These are phyloP conservation scores for Musca vetustissima DNA, from an alignment of 1,140 invertebrate genomes.

Conservation along the genomic window DNA sequence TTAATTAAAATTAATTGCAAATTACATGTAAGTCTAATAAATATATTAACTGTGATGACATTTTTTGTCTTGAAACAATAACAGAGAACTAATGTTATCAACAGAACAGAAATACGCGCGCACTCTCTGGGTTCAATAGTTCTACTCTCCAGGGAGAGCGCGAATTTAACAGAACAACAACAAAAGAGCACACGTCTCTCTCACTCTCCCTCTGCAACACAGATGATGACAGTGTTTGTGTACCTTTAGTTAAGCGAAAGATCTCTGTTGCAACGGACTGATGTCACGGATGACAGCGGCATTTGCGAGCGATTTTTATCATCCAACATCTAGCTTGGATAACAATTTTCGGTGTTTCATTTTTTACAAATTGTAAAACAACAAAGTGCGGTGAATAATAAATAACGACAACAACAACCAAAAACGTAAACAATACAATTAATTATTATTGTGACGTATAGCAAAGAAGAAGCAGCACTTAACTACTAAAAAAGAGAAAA, in stretches of 20 bases:
- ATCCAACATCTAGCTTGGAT: conserved; percentile 5
- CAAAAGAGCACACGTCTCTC: too few relatives aligned
- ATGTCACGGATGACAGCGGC: conserved; percentile 14
- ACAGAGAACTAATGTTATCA: too few relatives aligned
- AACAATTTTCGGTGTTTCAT: neutral
- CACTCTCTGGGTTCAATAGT: too few relatives aligned
- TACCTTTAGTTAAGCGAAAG: conserved; percentile 22
- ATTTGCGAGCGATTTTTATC: conserved; percentile 7
- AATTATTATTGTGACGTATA: neutral
- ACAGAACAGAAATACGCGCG: too few relatives aligned
- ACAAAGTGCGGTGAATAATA: neutral
- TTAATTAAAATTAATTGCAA: too few relatives aligned
- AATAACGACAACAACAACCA: neutral
- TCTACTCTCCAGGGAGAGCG: too few relatives aligned
- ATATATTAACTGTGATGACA: too few relatives aligned
- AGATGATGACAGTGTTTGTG: conserved; percentile 5
- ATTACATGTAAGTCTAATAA: too few relatives aligned
- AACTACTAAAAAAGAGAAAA: conserved; percentile 1
- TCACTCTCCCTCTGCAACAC: too few relatives aligned
- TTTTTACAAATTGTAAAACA: neutral
- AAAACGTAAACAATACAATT: conserved; percentile 7
- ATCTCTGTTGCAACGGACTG: conserved; percentile 21
- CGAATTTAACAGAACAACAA: too few relatives aligned
- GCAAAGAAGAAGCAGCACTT: neutral
- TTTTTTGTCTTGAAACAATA: too few relatives aligned